phyloP scores from a whole-genome alignment of 2,888 invertebrate species.

The Teleiodes luculella region DNA sequence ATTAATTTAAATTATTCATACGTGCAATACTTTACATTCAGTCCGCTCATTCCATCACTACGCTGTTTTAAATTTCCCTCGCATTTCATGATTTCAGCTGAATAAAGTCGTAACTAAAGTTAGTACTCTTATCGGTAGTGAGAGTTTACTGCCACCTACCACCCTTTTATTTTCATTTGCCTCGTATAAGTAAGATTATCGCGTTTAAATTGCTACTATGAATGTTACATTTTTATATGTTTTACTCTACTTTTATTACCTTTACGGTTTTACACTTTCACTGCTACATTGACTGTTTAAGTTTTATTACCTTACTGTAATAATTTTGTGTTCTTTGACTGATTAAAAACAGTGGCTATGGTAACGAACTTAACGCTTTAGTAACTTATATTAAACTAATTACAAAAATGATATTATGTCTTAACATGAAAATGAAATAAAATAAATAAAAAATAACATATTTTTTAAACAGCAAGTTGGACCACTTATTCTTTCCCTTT shows the following conservation, averaged over 20 bases:
- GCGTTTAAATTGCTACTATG: neutral
- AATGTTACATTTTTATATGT: neutral
- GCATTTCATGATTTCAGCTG: conserved; percentile 11
- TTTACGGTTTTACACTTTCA: no score
- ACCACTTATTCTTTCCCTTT: no score
- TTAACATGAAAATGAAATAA: no score
- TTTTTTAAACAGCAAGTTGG: no score
- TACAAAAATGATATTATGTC: no score
- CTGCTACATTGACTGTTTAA: no score
- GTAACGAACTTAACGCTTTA: no score
- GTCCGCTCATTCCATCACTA: neutral
- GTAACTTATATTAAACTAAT: no score
- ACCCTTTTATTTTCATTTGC: neutral
- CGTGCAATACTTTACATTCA: neutral
- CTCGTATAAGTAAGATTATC: neutral
- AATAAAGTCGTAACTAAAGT: conserved; percentile 12
- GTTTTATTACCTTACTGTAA: neutral
- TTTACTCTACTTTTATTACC: neutral
- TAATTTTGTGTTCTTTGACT: no score
- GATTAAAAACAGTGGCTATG: no score
- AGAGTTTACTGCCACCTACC: neutral
- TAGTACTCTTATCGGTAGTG: conserved; percentile 2
- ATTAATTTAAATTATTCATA: neutral
- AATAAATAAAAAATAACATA: no score
- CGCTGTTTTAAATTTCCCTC: conserved; percentile 14